Evolutionary conservation across 2,888 invertebrate species (phyloP), one percentile per base, ranked within the genome.

Genomic region (Acleris cristana): DNA sequence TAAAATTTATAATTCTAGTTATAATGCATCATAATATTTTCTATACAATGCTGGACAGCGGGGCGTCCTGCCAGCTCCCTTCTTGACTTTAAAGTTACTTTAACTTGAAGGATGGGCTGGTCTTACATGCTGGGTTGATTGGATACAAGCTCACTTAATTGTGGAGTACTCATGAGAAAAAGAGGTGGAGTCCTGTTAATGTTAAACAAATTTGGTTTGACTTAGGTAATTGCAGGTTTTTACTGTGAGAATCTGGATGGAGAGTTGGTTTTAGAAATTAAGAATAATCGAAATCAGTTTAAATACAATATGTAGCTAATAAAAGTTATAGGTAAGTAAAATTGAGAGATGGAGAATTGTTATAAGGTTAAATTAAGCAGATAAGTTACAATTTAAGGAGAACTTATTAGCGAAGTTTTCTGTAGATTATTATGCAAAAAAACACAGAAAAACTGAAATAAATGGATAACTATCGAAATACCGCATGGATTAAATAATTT

Each of bases 51-150:
- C 76, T 75, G 69, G 71, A n/a, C 90, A 75, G 84, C 89, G 81
- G 89, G 90, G 77, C 34, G 82, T 70, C 77, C 71, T 63, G 70
- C 21, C 16, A 59, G 71, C 78, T 78, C 79, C 71, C 65, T 71
- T 54, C 62, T 64, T 71, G 65, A 68, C 61, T 68, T 40, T 19
- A 63, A 59, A 55, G 57, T 70, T 65, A 63, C 55, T 44, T 45
- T 59, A 59, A 63, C 70, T 40, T 65, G 64, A 56, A 68, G 49
- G 65, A 72, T 75, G 73, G 84, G 86, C 74, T 54, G 84, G 71
- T 71, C 79, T 68, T 69, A 77, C 89, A 83, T 67, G 89, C 90
- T 86, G 90, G n/a, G 88, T 82, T 78, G 77, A 81, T 83, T 84
- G 72, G 69, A 64, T 74, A 72, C 76, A 64, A 71, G 58, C 52